Percentiles rank a stretch among this genome's conserved stretches.
Evolutionary conservation across 2,797 vertebrate genomes (phyloP).

Genomic region (Squalus acanthias): DNA sequence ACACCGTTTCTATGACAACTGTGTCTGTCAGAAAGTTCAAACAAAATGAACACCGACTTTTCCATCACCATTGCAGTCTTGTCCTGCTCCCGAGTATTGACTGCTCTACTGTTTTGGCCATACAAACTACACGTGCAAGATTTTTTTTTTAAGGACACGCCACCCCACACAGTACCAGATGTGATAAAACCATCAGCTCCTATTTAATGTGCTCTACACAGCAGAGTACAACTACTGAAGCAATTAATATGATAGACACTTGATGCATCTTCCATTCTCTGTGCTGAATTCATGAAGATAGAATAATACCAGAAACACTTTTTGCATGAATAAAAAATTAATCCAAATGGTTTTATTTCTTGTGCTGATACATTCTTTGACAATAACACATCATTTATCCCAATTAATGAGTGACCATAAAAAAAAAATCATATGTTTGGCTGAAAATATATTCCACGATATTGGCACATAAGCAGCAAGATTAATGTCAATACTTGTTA

Average conservation of each 20-base stretch:
- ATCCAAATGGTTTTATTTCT: conserved; percentile 90
- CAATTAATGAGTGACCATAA: conserved; percentile 28
- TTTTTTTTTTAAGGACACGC: not conserved
- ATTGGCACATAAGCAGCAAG: conserved; percentile 97
- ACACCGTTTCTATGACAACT: not conserved
- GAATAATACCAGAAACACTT: conserved; percentile 16
- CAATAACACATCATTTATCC: conserved; percentile 84
- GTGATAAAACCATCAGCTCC: not conserved
- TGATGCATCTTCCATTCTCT: not conserved
- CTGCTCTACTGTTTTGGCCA: not conserved
- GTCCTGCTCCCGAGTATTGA: not conserved
- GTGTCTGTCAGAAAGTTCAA: not conserved
- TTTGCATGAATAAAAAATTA: conserved; percentile 68
- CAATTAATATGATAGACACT: not conserved
- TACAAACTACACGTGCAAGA: not conserved
- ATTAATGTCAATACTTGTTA: conserved; percentile 91
- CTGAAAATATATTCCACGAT: conserved; percentile 76
- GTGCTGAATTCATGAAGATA: not conserved
- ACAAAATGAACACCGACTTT: not conserved
- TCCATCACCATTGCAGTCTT: not conserved
- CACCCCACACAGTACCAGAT: not conserved
- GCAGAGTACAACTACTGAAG: not conserved
- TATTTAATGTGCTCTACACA: not conserved
- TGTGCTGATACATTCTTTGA: conserved; percentile 91
- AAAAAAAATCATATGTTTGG: conserved; percentile 17